These are phyloP conservation scores for Myotis daubentonii DNA, from an alignment of 2,797 vertebrate genomes.

Conservation along the genomic window DNA sequence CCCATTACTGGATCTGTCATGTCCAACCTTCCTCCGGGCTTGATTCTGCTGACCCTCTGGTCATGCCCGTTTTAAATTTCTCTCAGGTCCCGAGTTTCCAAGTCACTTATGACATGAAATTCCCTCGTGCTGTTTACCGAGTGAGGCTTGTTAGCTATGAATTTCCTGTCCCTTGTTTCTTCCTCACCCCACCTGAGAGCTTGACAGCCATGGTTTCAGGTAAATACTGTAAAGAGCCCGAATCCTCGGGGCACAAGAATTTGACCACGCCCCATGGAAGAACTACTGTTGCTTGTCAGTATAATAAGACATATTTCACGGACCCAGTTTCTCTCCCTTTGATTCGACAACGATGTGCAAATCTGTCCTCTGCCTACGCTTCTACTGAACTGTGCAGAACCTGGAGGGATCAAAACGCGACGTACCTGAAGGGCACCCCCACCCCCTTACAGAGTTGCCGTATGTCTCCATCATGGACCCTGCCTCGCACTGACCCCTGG, in stretches of 20 bases:
- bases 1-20: not conserved
- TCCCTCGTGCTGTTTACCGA: not conserved
- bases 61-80: not conserved
- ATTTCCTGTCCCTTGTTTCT: not conserved
- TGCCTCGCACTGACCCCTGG: not conserved
- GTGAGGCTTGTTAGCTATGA: not conserved
- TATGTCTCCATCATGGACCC: not conserved
- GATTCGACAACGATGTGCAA: not conserved
- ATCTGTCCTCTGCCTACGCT: not conserved
- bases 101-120: not conserved
- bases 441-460: not conserved
- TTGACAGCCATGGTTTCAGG: not conserved
- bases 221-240: not conserved
- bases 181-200: not conserved
- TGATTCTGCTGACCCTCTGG: not conserved
- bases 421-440: not conserved
- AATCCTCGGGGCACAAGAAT: not conserved
- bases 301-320: not conserved
- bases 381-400: not conserved
- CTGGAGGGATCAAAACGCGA: not conserved
- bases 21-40: not conserved
- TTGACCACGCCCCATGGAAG: not conserved
- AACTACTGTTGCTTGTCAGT: accelerated
- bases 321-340: not conserved
- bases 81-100: not conserved